Percentiles rank a stretch among this genome's conserved stretches.
These are phyloP conservation scores for Drosophila neocordata DNA, from an alignment of 1,140 invertebrate genomes.

Conservation along the genomic window DNA sequence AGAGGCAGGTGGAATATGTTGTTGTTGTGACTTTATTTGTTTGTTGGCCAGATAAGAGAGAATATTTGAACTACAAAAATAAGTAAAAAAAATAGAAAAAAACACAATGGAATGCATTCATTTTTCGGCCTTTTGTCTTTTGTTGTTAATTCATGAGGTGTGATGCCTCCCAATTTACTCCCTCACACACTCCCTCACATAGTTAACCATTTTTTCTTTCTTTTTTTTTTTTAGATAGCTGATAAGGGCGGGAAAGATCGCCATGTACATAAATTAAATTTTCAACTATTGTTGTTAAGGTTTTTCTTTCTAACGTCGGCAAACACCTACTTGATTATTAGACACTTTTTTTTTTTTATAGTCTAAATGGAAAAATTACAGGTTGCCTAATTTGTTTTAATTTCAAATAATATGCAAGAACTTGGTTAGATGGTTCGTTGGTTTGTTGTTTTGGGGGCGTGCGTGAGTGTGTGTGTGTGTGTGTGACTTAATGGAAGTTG, in stretches of 20 bases:
- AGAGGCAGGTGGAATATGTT: background rate
- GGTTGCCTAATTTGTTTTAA: constrained; percentile 81
- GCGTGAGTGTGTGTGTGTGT: constrained; percentile 29
- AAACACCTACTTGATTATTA: constrained; percentile 80
- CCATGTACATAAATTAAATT: constrained; percentile 55
- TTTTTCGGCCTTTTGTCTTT: constrained; percentile 51
- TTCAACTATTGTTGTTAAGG: background rate
- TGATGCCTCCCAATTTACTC: constrained; percentile 41
- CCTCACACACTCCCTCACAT: background rate
- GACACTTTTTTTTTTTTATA: constrained; percentile 70
- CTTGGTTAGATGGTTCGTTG: constrained; percentile 6
- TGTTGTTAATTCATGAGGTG: constrained; percentile 79
- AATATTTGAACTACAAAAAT: constrained; percentile 8
- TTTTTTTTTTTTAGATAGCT: constrained; percentile 11
- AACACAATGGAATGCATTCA: constrained; percentile 67
- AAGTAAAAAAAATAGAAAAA: background rate
- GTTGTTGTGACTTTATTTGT: background rate
- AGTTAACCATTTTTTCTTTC: too few species aligned
- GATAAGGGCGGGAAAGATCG: constrained; percentile 26
- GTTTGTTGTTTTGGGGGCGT: constrained; percentile 16
- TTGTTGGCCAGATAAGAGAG: constrained; percentile 1
- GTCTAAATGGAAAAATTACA: constrained; percentile 79
- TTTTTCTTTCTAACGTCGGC: constrained; percentile 24
- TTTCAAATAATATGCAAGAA: constrained; percentile 77
- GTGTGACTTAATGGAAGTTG: constrained; percentile 70